A percentile compares a stretch with the other conserved stretches of the same genome.
These are phyloP conservation scores for Leucoraja ocellata DNA, from an alignment of 2,797 vertebrate species.

Conservation along the genomic window DNA sequence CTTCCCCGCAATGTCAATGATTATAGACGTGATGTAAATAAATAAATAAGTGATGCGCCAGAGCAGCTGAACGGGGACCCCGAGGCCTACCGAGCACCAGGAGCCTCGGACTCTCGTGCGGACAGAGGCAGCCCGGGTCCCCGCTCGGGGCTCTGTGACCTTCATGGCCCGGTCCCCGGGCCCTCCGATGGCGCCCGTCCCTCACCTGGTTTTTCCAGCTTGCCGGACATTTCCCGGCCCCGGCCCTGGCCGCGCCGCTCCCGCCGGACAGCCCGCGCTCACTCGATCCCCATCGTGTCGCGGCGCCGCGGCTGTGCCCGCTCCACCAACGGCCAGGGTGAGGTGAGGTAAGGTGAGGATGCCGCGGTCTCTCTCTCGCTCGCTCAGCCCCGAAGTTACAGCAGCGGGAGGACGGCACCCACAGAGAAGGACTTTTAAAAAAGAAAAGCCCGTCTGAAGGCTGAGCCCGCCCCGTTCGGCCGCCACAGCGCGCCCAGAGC, in stretches of 20 bases:
- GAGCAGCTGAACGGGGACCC: not conserved
- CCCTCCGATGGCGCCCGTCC: not conserved
- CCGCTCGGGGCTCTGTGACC: not conserved
- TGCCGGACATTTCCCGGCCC: conserved; percentile 32
- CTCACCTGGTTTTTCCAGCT: conserved; percentile 33
- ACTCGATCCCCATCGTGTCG: conserved; percentile 7
- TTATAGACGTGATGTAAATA: not conserved
- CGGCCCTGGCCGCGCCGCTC: not conserved
- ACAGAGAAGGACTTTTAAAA: not conserved
- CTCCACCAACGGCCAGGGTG: not conserved
- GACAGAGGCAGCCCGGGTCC: too few relatives aligned
- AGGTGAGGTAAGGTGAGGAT: not conserved
- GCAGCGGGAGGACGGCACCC: not conserved
- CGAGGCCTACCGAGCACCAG: not conserved
- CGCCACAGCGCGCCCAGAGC: not conserved
- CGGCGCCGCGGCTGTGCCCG: not conserved
- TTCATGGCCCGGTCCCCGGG: not conserved
- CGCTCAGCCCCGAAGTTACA: not conserved
- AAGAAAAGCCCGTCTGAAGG: not conserved
- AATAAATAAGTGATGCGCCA: not conserved
- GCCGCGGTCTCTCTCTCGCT: not conserved
- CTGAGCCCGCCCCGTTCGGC: not conserved
- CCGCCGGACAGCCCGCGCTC: not conserved
- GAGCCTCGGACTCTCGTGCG: not conserved
- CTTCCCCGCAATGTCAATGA: not conserved